Conservation (phyloP, 2,797 vertebrate genomes). For the Sciaenops ocellatus region DNA sequence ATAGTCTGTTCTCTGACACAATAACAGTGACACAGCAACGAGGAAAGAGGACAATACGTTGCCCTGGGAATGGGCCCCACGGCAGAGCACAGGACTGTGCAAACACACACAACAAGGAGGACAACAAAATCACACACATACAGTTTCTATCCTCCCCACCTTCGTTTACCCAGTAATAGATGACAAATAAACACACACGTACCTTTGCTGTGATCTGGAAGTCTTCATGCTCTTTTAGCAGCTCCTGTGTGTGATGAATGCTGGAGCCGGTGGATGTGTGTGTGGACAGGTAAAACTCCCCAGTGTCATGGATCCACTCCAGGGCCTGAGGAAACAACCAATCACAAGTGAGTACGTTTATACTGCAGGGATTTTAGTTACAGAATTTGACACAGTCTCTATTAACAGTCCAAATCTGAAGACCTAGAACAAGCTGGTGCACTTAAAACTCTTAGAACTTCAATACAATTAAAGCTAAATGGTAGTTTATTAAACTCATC, state of each 20-base stretch:
- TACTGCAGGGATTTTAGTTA: slow-evolving; percentile 38
- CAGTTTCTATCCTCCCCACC: background rate
- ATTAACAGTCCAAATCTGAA: slow-evolving; percentile 11
- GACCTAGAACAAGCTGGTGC: background rate
- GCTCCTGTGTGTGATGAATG: slow-evolving; percentile 97
- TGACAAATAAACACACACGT: slow-evolving; percentile 13
- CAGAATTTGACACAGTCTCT: slow-evolving; percentile 4
- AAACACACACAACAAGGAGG: slow-evolving; percentile 40
- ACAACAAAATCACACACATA: slow-evolving; percentile 10
- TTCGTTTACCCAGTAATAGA: background rate
- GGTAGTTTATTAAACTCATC: background rate
- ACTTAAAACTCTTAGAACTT: background rate
- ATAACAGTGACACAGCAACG: slow-evolving; percentile 78
- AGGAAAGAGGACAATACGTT: slow-evolving; percentile 71
- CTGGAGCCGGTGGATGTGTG: slow-evolving; percentile 98
- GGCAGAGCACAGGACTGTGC: slow-evolving; percentile 40
- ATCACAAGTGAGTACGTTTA: slow-evolving; percentile 39
- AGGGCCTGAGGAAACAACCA: slow-evolving; percentile 87
- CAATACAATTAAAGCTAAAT: background rate
- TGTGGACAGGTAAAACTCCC: slow-evolving; percentile 98
- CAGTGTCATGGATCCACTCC: slow-evolving; percentile 99
- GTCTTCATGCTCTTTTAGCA: slow-evolving; percentile 97
- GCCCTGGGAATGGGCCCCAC: slow-evolving; percentile 76
- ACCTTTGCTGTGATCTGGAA: slow-evolving; percentile 99
- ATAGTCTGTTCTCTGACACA: slow-evolving; percentile 74